Percentiles rank a stretch among this genome's conserved stretches.
These are phyloP conservation scores for Leptopilina drosophilae DNA, from an alignment of 2,888 invertebrate species.

Conservation along the genomic window DNA sequence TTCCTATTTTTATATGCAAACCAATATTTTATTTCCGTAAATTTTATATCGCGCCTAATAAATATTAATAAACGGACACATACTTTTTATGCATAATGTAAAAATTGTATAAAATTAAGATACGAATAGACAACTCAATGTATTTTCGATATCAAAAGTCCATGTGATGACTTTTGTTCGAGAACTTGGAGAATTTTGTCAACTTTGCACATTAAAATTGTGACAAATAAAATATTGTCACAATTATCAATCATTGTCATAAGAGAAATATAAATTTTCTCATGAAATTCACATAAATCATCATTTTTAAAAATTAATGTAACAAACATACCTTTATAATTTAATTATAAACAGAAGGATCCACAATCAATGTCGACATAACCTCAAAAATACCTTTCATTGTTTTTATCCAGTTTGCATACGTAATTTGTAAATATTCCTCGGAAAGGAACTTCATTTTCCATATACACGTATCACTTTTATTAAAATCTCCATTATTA, in stretches of 20 bases:
- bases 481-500: too few species aligned
- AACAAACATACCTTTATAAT: not conserved
- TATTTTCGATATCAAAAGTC: too few species aligned
- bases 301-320: not conserved
- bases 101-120: not conserved
- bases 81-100: not conserved
- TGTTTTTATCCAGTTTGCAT: not conserved
- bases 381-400: not conserved
- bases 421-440: not conserved
- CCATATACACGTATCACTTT: too few species aligned
- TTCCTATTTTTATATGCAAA: not conserved
- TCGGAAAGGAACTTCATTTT: not conserved
- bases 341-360: not conserved
- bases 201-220: too few species aligned
- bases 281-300: not conserved
- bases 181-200: too few species aligned
- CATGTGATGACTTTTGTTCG: too few species aligned
- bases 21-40: not conserved
- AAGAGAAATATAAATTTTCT: too few species aligned
- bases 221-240: too few species aligned
- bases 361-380: conserved; percentile 13
- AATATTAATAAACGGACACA: not conserved
- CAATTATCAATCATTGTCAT: too few species aligned
- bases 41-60: not conserved
- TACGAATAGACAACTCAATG: not conserved